phyloP scores from a whole-genome alignment of 2,113 vertebrate species.

The Nerophis ophidion region DNA sequence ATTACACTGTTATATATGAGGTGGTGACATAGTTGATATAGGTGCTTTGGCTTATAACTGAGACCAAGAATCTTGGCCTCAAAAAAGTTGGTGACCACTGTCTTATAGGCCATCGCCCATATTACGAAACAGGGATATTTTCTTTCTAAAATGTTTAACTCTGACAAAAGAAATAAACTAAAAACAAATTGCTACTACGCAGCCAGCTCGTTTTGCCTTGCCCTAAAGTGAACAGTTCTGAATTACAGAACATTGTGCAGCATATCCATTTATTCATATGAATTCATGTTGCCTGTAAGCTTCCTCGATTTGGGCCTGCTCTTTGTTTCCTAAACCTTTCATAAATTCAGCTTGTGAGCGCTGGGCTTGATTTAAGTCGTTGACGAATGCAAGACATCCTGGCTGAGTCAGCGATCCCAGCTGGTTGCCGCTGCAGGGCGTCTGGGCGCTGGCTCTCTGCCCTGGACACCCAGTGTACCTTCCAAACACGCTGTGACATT shows the following conservation, averaged over 20 bases:
- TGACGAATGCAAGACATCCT: constrained; percentile 32
- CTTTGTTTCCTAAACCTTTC: constrained; percentile 41
- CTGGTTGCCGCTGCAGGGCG: constrained; percentile 76
- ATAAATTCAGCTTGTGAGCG: constrained; percentile 34
- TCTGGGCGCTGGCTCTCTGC: constrained; percentile 67
- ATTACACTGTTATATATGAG: no score
- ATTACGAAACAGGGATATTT: no score
- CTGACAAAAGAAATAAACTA: no score
- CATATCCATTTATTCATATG: constrained; percentile 5
- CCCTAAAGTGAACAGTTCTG: no score
- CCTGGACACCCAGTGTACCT: constrained; percentile 12
- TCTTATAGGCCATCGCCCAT: no score
- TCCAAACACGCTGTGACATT: not conserved
- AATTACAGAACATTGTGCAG: not conserved
- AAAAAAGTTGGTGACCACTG: no score
- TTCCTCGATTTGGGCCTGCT: constrained; percentile 30
- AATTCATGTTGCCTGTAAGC: constrained; percentile 28
- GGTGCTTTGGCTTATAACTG: no score
- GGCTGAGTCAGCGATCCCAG: constrained; percentile 33
- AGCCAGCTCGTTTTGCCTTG: no score
- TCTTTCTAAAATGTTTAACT: no score
- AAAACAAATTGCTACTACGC: no score
- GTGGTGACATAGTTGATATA: no score
- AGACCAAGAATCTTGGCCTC: no score
- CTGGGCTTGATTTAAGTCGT: constrained; percentile 38